Base-by-base conservation (phyloP, 2,888 invertebrate species). In the Epinotia demarniana region DNA sequence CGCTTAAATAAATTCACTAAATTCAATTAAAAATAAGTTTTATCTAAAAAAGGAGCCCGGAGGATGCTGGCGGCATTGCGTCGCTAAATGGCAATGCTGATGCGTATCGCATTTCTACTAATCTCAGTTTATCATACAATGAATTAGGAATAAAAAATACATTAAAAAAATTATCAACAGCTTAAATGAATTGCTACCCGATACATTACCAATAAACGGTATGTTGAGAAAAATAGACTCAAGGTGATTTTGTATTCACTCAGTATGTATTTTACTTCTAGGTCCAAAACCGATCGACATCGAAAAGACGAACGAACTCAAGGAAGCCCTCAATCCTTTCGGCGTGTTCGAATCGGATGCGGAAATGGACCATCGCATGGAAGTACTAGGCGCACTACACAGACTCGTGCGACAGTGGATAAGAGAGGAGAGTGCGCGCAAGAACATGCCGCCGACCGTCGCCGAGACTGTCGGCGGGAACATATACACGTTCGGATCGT, bases 401-500 rank as follows among this genome's bases (percentile, higher is more conserved):
- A 95, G 96, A 5, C 94, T 99, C 64, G 99, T 99, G 13, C 97
- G 98, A 81, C 96, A 97, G 85, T 99, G 99, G 99, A 99, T 99
- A 79, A 95, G 96, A 80, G 97, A 98, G 81, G 96, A 98, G 64
- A 98, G 99, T 62, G 91, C 97, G 73, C 95, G 96, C 80, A 97
- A 98, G 91, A 99, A 99, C 90, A 98, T 99, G 96, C 99, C 99
- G 8, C 96, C 97, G 74, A 97, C 96, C 81, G 96, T 98, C 1
- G 98, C 98, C 1, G 98, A 98, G 73, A 96, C 96, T 80, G 97
- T 99, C 75, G 99, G 99, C 27, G 99, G 99, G 4, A 99, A 99
- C 93, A 98, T 99, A 77, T 99, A 98, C 87, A 99, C 99, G n/a
- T 99, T 99, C 91, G 99, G 99, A 63, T 99, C 99, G 73, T 99